Base-by-base conservation (phyloP, 2,113 vertebrate genomes). In the Pelusios castaneus region DNA sequence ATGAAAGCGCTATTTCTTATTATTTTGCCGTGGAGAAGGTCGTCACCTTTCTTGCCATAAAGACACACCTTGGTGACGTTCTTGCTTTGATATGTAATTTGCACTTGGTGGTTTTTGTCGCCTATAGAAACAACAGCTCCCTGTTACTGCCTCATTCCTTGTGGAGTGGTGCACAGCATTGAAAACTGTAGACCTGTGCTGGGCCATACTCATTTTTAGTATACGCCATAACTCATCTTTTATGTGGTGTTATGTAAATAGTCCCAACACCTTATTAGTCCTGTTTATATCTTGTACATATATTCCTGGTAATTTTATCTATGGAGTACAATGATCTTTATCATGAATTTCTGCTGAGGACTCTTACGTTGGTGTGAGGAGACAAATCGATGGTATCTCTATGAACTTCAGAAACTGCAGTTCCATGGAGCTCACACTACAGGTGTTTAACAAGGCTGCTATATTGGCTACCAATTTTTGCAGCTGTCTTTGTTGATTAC, bases 401-500 rank as follows among this genome's bases (percentile, higher is more conserved):
- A 25, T 34, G 56, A 43, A 13, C 38, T 45, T 82, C 34, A 10
- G 2, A 76, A 2, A 10, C 70, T 34, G 12, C 12, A 6, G 49
- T 81, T 87, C 9, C 4, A 1, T 27, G 31, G 80, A 55, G 19
- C 0, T 0, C 21, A 8, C 3, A 1, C 5, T 11, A 4, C 12
- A 17, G 27, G 4, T 56, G 10, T 14, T 51, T 92, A 17, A 63
- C 11, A 51, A 4, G 34, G 25, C 56, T 51, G 24, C 51, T 78
- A 0, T 51, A 17, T 27, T 84, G 56, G 38, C 4, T 78, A 0
- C 5, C 11, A 11, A 5, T 55, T 89, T 84, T 84, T 47, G 52
- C 47, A 82, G 47, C 4, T 29, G 38, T 45, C 54, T 27, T 51
- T 29, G 52, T 56, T 83, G 56, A 21, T 60, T 34, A 52, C 52